Evolutionary conservation across 2,113 vertebrate genomes (phyloP), one percentile per base, ranked within the genome.

Genomic region (Lichenostomus cassidix): DNA sequence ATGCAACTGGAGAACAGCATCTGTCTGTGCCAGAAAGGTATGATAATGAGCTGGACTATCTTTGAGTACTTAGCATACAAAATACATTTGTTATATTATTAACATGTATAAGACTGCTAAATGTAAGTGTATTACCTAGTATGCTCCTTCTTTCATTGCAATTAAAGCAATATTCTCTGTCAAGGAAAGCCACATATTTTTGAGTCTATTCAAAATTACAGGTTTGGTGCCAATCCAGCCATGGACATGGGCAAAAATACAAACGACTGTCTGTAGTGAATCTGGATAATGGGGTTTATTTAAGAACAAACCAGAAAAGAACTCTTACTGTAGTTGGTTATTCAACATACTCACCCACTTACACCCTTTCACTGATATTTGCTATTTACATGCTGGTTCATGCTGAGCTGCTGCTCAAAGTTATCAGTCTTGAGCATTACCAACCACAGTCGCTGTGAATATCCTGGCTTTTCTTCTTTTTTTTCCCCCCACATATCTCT

Each of bases 401-500:
- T 7, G 21, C 25, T 80, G 42, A 58, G 25, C 4, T n/a, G 12
- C 35, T 80, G 50, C 33, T 70, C 46, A 47, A 28, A 59, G 4
- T 28, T 46, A 15, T 17, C 25, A 56, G 4, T 29, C 35, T 35
- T 47, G 9, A 19, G 12, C 18, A 41, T 56, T 67, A 53, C 7
- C 1, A 9, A 5, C 23, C 20, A 75, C 6, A 10, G 25, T 12
- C 4, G 9, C 10, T 19, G 1, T 22, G 29, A 9, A 44, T 35
- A 16, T 7, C 7, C n/a, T 58, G 42, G 8, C 2, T 35, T 39
- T 33, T 80, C 44, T 52, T 7, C 2, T 35, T 39, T 33, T 80
- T 49, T 52, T 7, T 1, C 5, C 2, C 7, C 13, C 4, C 11
- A 23, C 10, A 11, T 3, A 7, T 31, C 4, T 65, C 19, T 62